Evolutionary conservation across 2,797 vertebrate species (phyloP).

Genomic region (Poeciliopsis presidionis): DNA sequence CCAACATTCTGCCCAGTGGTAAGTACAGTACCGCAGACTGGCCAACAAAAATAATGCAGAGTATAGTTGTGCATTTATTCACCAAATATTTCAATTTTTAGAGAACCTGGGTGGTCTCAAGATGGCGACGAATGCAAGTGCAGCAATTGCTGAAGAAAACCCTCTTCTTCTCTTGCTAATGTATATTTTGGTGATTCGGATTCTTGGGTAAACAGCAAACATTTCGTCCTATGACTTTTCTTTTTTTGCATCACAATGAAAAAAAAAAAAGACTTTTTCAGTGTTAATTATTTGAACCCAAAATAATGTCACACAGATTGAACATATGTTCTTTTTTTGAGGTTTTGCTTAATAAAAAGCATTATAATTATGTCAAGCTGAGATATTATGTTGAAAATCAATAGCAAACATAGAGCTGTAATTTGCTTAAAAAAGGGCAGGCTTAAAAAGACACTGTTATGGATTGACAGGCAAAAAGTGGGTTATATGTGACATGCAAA

Average conservation of each 20-base stretch:
- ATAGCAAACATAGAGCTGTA: not conserved
- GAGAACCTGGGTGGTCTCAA: conserved; percentile 12
- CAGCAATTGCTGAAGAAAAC: conserved; percentile 21
- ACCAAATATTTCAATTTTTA: conserved; percentile 15
- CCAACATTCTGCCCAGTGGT: conserved; percentile 65
- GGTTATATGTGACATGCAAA: not conserved
- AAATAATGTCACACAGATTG: not conserved
- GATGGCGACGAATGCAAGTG: conserved; percentile 19
- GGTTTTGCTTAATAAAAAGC: not conserved
- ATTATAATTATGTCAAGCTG: not conserved
- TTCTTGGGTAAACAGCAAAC: conserved; percentile 16
- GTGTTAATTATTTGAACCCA: not conserved
- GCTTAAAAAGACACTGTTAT: not conserved
- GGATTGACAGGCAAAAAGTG: not conserved
- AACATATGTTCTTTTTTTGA: not conserved
- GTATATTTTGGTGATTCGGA: conserved; percentile 38
- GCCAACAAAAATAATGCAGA: not conserved
- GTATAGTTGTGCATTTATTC: not conserved
- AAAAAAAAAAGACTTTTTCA: not conserved
- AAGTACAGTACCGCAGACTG: conserved; percentile 12
- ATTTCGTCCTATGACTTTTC: not conserved
- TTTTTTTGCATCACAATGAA: not conserved
- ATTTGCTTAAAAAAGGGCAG: too few species aligned
- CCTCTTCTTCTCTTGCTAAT: conserved; percentile 30
- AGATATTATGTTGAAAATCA: not conserved